These are phyloP conservation scores for Trematomus bernacchii DNA, from an alignment of 2,797 vertebrate species.

Conservation along the genomic window DNA sequence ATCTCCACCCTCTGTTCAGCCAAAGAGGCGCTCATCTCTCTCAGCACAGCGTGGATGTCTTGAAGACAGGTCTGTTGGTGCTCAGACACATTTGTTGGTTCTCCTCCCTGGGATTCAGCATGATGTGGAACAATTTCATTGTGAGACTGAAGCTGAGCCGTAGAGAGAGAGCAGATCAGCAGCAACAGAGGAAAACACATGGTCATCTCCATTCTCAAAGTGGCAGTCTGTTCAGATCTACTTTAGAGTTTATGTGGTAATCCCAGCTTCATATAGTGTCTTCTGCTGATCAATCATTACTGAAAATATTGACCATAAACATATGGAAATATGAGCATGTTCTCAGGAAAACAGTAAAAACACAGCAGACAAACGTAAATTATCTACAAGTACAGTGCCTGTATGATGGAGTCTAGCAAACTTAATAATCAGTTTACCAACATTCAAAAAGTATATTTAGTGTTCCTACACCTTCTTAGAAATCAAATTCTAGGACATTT, in stretches of 20 bases:
- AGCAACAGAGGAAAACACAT: conserved; percentile 35
- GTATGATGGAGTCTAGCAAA: neutral
- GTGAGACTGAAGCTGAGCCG: neutral
- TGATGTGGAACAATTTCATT: neutral
- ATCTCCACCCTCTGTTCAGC: conserved; percentile 50
- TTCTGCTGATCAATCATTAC: conserved; percentile 25
- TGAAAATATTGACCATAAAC: neutral
- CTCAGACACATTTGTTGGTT: neutral
- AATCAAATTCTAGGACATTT: too few species aligned
- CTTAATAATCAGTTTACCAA: too few species aligned
- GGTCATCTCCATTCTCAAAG: conserved; percentile 23
- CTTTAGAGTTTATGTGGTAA: neutral
- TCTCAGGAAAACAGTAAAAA: neutral
- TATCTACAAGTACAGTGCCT: neutral
- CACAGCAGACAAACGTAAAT: neutral
- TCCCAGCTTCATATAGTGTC: conserved; percentile 26
- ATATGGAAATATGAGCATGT: neutral
- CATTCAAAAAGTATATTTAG: too few species aligned
- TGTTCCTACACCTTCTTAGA: neutral
- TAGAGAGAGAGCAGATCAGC: conserved; percentile 35
- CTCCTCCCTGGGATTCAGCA: neutral
- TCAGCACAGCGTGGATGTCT: conserved; percentile 36
- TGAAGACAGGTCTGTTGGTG: neutral
- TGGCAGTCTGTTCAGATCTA: neutral
- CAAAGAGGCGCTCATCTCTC: conserved; percentile 48